Evolutionary conservation across 1,140 invertebrate species (phyloP).

Genomic region (Homarus americanus): DNA sequence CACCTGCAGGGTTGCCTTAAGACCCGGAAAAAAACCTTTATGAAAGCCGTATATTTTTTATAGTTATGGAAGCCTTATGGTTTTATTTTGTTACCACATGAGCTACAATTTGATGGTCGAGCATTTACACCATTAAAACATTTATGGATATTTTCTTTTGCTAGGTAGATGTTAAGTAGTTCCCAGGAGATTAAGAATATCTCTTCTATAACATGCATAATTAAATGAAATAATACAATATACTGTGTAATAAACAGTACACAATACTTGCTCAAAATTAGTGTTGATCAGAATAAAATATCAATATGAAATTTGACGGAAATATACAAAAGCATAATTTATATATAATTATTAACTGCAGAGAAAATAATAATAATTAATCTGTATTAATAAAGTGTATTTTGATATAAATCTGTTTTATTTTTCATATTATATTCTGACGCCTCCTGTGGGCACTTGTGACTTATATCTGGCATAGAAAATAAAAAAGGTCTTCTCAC

Average conservation of each 20-base stretch:
- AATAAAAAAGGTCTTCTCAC: slow-evolving; percentile 41
- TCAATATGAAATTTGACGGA: too few species aligned
- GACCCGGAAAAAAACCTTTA: slow-evolving; percentile 18
- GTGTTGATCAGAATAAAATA: too few species aligned
- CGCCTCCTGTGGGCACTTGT: background rate
- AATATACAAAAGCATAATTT: too few species aligned
- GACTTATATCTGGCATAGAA: background rate
- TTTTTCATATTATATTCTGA: too few species aligned
- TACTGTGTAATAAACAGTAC: too few species aligned
- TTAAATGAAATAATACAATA: too few species aligned
- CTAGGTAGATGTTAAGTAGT: background rate
- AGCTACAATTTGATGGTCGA: slow-evolving; percentile 23
- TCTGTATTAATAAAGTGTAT: too few species aligned
- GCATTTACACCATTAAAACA: slow-evolving; percentile 2
- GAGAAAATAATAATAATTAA: too few species aligned
- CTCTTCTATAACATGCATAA: too few species aligned
- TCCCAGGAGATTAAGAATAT: background rate
- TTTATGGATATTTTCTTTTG: background rate
- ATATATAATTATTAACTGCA: too few species aligned
- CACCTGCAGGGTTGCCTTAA: background rate
- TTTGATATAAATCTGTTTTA: too few species aligned
- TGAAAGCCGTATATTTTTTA: slow-evolving; percentile 64
- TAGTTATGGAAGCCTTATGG: slow-evolving; percentile 46
- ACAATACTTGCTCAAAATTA: too few species aligned
- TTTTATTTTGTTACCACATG: slow-evolving; percentile 51